A percentile compares a stretch with the other conserved stretches of the same genome.
Evolutionary conservation across 2,888 invertebrate species (phyloP).

Genomic region (Arrhopalites spinosus): DNA sequence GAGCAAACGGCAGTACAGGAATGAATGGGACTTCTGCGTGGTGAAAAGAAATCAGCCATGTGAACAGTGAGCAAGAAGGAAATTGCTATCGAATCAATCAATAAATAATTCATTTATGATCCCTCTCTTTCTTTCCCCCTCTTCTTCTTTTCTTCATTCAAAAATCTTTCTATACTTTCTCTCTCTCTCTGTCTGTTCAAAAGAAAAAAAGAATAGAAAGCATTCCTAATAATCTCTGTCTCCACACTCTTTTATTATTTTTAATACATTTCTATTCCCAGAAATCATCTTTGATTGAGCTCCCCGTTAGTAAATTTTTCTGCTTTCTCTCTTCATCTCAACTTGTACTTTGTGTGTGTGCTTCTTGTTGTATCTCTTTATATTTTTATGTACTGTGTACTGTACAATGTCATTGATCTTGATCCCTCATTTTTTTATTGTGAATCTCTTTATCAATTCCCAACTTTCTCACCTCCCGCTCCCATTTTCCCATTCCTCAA

Average conservation of each 20-base stretch:
- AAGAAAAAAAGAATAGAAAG: not conserved
- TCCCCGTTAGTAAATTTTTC: not conserved
- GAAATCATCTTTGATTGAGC: too few species aligned
- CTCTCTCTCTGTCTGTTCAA: not conserved
- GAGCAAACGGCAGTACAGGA: too few species aligned
- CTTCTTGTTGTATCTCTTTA: too few species aligned
- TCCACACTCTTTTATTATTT: too few species aligned
- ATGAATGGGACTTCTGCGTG: not conserved
- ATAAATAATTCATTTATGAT: constrained; percentile 27
- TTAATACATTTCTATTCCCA: too few species aligned
- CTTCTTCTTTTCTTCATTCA: not conserved
- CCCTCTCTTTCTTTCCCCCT: not conserved
- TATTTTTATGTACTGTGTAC: too few species aligned
- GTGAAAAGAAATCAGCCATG: constrained; percentile 1
- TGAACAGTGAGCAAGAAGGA: constrained; percentile 10
- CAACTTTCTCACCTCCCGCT: too few species aligned
- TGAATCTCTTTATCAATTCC: too few species aligned
- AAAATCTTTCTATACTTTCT: not conserved
- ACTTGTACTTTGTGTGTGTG: too few species aligned
- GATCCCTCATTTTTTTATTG: too few species aligned
- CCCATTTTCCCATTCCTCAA: too few species aligned
- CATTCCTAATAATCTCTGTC: not conserved
- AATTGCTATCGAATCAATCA: constrained; percentile 22
- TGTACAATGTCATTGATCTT: not conserved
- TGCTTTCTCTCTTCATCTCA: not conserved